Conservation (phyloP, 1,140 invertebrate species). For the Condylostylus longicornis region DNA sequence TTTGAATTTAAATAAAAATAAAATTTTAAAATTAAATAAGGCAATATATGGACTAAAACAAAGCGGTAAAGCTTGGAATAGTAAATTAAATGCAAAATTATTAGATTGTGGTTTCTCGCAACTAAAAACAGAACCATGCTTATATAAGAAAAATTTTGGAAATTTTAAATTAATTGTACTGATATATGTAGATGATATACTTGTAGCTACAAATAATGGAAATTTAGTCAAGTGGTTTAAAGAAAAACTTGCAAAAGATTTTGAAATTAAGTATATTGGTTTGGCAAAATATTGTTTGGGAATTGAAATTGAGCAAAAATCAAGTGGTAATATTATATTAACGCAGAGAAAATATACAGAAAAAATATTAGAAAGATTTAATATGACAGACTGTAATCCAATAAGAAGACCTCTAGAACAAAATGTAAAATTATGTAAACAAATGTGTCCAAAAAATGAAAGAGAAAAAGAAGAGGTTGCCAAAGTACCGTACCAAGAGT, state of each 20-base stretch:
- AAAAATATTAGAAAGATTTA: constrained; percentile 17
- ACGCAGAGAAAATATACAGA: constrained; percentile 24
- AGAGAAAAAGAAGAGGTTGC: not conserved
- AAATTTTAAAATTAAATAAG: too few species aligned
- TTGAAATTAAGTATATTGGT: constrained; percentile 15
- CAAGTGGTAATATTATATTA: constrained; percentile 17
- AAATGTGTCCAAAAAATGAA: constrained; percentile 5
- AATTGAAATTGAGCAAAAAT: constrained; percentile 15
- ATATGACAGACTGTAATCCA: constrained; percentile 15
- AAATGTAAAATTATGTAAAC: constrained; percentile 13
- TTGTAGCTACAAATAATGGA: constrained; percentile 10
- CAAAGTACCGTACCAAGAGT: constrained; percentile 18
- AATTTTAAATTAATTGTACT: not conserved
- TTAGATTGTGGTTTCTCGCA: constrained; percentile 13
- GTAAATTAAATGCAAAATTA: constrained; percentile 16
- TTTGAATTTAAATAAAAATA: too few species aligned
- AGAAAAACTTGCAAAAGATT: constrained; percentile 8
- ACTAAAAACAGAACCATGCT: constrained; percentile 20
- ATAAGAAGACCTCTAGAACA: constrained; percentile 13
- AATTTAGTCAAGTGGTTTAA: constrained; percentile 9
- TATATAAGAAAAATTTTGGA: constrained; percentile 12
- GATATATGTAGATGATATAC: constrained; percentile 19
- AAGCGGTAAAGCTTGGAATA: constrained; percentile 18
- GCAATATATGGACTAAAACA: too few species aligned
- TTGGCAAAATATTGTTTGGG: constrained; percentile 17